Evolutionary conservation across 2,113 vertebrate species (phyloP).

Genomic region (Mohoua ochrocephala): DNA sequence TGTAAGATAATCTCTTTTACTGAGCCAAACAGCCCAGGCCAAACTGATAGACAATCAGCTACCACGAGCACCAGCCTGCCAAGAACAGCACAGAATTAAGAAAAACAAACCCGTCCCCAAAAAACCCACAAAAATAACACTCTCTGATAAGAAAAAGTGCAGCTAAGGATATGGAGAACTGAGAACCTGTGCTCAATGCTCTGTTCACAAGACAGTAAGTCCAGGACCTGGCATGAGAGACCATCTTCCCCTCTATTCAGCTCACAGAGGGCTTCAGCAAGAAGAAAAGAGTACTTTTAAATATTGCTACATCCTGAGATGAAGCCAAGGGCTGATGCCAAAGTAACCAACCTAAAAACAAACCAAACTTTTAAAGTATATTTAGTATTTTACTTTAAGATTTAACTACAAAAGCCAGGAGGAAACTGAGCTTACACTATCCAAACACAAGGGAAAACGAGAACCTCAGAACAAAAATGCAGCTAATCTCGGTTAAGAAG

Average conservation of each 20-base stretch:
- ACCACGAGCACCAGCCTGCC: not conserved
- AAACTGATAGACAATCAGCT: not conserved
- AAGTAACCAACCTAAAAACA: not conserved
- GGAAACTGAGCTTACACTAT: not conserved
- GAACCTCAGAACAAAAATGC: not conserved
- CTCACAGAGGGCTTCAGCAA: not conserved
- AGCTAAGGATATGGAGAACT: not conserved
- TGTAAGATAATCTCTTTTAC: not conserved
- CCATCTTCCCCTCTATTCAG: not conserved
- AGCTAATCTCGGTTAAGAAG: not conserved
- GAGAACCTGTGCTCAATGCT: not conserved
- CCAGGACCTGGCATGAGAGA: not conserved
- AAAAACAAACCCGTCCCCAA: not conserved
- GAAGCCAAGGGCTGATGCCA: not conserved
- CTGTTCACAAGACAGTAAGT: not conserved
- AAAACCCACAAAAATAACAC: not conserved
- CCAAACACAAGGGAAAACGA: not conserved
- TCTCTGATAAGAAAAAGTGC: not conserved
- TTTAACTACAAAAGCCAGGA: not conserved
- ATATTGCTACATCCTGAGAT: not conserved
- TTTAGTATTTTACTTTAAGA: not conserved
- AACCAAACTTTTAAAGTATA: not conserved
- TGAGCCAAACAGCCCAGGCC: not conserved
- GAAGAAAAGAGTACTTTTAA: not conserved
- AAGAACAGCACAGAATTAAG: not conserved